Conservation (phyloP, 1,140 invertebrate genomes). For the Drepana arcuata region DNA sequence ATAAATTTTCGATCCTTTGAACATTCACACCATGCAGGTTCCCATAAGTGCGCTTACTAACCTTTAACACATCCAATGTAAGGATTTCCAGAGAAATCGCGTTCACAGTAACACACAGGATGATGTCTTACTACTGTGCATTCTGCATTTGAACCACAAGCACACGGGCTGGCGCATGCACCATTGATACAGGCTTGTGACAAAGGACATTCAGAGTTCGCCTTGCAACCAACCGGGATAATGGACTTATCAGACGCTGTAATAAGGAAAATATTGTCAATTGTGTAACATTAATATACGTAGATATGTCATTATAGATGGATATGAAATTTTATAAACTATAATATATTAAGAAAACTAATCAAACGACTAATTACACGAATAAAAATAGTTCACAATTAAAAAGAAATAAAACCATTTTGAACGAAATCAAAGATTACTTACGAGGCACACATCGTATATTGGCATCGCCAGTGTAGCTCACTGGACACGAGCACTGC, state of each 20-base stretch:
- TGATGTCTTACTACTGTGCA: constrained; percentile 86
- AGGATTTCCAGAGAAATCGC: constrained; percentile 86
- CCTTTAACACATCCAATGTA: constrained; percentile 84
- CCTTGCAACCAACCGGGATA: constrained; percentile 79
- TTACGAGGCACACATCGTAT: constrained; percentile 84
- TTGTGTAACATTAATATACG: too few species aligned
- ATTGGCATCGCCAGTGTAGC: constrained; percentile 82
- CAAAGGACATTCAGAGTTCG: constrained; percentile 83
- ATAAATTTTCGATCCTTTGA: too few species aligned
- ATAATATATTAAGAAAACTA: too few species aligned
- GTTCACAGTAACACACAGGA: constrained; percentile 84
- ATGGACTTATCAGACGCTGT: constrained; percentile 67
- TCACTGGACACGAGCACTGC: constrained; percentile 84
- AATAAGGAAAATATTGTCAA: constrained; percentile 25
- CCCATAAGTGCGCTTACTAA: too few species aligned
- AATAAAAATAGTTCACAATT: too few species aligned
- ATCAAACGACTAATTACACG: too few species aligned
- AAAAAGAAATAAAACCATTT: too few species aligned
- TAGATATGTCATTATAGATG: too few species aligned
- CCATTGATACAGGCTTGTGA: constrained; percentile 86
- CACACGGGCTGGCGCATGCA: constrained; percentile 85
- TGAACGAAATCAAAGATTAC: too few species aligned
- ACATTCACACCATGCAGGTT: too few species aligned
- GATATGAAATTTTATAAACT: too few species aligned
- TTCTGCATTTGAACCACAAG: constrained; percentile 86